Evolutionary conservation across 2,888 invertebrate genomes (phyloP).

Genomic region (Tortricodes alternella): DNA sequence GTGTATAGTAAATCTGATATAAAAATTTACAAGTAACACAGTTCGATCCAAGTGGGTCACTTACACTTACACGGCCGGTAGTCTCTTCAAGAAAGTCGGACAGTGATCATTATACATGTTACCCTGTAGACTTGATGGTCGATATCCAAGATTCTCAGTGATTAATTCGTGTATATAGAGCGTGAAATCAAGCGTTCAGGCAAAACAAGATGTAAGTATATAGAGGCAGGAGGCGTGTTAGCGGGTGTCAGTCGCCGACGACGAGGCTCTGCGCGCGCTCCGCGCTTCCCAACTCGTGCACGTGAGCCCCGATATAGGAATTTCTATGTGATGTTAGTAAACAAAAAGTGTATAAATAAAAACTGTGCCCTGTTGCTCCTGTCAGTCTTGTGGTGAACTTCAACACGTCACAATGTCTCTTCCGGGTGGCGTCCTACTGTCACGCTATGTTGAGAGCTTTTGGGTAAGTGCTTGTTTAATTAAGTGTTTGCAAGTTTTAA

Average conservation of each 20-base stretch:
- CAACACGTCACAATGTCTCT: constrained; percentile 67
- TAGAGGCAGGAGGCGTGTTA: constrained; percentile 67
- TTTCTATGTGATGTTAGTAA: constrained; percentile 76
- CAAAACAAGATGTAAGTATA: constrained; percentile 74
- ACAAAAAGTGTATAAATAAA: constrained; percentile 77
- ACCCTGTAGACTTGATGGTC: constrained; percentile 39
- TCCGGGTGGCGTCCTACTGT: constrained; percentile 73
- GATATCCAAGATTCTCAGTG: constrained; percentile 65
- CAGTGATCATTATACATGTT: constrained; percentile 46
- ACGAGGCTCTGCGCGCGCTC: constrained; percentile 52
- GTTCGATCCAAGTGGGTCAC: not conserved
- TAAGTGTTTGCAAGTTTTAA: too few species aligned
- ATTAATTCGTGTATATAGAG: constrained; percentile 76
- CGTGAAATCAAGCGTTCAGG: constrained; percentile 76
- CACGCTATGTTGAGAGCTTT: constrained; percentile 75
- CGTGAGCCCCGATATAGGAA: constrained; percentile 54
- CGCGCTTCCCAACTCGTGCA: constrained; percentile 42
- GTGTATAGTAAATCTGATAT: too few species aligned
- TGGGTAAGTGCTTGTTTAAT: constrained; percentile 63
- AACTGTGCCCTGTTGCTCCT: constrained; percentile 55
- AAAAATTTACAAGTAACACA: not conserved
- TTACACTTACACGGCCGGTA: not conserved
- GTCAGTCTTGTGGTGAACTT: constrained; percentile 65
- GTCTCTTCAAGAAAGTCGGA: constrained; percentile 51
- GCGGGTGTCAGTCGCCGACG: constrained; percentile 60